Conservation (phyloP, 2,797 vertebrate genomes). For the Paguma larvata region DNA sequence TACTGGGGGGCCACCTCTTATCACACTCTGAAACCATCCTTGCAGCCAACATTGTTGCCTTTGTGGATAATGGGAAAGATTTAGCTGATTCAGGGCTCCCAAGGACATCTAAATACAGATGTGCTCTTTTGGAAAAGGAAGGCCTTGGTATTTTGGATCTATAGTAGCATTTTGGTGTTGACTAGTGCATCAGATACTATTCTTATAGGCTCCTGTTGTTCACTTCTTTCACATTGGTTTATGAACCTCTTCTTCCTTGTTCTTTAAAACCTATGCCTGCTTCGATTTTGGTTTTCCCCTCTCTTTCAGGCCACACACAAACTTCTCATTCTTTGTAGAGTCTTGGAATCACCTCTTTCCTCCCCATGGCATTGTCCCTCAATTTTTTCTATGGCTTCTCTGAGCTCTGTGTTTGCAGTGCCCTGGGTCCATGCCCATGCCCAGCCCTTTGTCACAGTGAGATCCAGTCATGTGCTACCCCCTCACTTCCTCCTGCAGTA, state of each 20-base stretch:
- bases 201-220: neutral
- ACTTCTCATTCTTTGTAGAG: neutral
- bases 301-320: neutral
- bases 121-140: neutral
- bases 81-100: neutral
- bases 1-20: neutral
- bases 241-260: neutral
- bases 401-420: neutral
- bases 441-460: neutral
- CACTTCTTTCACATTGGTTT: neutral
- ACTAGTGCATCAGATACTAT: neutral
- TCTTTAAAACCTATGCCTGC: neutral
- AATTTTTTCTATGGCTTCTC: neutral
- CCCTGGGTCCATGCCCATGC: neutral
- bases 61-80: neutral
- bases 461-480: neutral
- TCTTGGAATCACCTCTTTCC: neutral
- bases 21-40: slow-evolving; percentile 19
- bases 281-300: slow-evolving; percentile 35
- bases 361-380: neutral
- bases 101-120: neutral
- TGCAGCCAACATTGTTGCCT: neutral
- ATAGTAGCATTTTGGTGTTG: neutral
- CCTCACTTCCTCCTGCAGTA: neutral
- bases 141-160: neutral